These are phyloP conservation scores for Eulemur rubriventer DNA, from an alignment of 2,797 vertebrate genomes.

Conservation along the genomic window DNA sequence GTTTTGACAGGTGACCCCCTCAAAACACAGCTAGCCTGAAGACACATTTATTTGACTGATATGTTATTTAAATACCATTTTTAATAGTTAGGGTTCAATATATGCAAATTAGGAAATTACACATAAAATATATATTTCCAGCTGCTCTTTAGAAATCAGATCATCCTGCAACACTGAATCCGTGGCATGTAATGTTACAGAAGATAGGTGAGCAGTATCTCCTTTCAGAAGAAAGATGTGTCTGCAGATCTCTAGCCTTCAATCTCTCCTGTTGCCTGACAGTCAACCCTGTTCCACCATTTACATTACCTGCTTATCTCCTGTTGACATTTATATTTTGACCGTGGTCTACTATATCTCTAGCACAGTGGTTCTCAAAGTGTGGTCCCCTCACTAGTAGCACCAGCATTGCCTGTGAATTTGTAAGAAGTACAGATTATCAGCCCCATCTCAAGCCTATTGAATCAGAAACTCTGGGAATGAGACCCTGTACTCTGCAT, in stretches of 20 bases:
- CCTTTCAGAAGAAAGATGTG: neutral
- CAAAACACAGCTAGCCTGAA: neutral
- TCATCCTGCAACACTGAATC: neutral
- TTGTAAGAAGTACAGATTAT: neutral
- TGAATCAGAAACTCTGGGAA: neutral
- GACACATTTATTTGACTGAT: neutral
- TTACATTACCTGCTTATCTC: neutral
- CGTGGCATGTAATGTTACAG: neutral
- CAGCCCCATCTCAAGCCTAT: neutral
- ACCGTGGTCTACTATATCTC: neutral
- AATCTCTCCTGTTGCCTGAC: neutral
- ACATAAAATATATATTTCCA: neutral
- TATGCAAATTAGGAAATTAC: neutral
- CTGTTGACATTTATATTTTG: neutral
- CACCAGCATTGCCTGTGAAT: neutral
- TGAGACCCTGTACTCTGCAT: accelerated
- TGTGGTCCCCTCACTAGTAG: neutral
- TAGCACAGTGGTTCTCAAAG: neutral
- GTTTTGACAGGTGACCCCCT: neutral
- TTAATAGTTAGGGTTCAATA: neutral
- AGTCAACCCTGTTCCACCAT: neutral
- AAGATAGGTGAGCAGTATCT: neutral
- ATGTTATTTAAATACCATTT: conserved; percentile 12
- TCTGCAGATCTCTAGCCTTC: neutral
- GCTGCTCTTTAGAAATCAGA: conserved; percentile 7